Conservation (phyloP, 2,888 invertebrate genomes). For the Cyrtodaria siliqua region DNA sequence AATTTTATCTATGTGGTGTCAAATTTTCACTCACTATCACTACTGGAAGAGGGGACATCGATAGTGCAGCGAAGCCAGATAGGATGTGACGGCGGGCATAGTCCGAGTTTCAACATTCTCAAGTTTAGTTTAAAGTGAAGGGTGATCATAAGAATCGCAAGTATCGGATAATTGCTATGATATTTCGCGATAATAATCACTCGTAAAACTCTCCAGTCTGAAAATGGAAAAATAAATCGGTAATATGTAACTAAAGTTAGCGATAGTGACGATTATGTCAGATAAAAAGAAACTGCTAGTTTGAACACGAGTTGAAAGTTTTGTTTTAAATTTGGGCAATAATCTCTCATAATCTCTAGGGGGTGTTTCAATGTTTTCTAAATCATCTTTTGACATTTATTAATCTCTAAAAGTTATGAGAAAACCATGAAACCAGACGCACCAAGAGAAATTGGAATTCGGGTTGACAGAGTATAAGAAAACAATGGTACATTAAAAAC, state of each 20-base stretch:
- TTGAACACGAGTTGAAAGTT: conserved; percentile 57
- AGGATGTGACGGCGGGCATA: neutral
- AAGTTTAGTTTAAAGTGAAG: neutral
- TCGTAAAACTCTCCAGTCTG: conserved; percentile 26
- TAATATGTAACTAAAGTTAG: neutral
- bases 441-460: conserved; percentile 16
- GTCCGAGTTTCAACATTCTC: neutral
- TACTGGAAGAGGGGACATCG: conserved; percentile 3
- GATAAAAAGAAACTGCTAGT: conserved; percentile 28
- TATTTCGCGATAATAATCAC: neutral
- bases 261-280: conserved; percentile 20
- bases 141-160: too few species aligned
- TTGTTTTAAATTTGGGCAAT: conserved; percentile 39
- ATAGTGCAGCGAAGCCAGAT: too few species aligned
- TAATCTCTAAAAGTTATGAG: conserved; percentile 40
- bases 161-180: neutral
- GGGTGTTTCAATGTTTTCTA: conserved; percentile 27
- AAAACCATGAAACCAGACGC: conserved; percentile 55
- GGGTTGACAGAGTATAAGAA: neutral
- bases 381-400: conserved; percentile 42
- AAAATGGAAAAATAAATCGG: neutral
- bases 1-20: conserved; percentile 42
- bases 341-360: conserved; percentile 51
- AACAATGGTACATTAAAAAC: too few species aligned
- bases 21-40: conserved; percentile 67